Percentiles rank a stretch among this genome's conserved stretches.
phyloP scores from a whole-genome alignment of 2,888 invertebrate genomes.

The Drosophila paracracens region DNA sequence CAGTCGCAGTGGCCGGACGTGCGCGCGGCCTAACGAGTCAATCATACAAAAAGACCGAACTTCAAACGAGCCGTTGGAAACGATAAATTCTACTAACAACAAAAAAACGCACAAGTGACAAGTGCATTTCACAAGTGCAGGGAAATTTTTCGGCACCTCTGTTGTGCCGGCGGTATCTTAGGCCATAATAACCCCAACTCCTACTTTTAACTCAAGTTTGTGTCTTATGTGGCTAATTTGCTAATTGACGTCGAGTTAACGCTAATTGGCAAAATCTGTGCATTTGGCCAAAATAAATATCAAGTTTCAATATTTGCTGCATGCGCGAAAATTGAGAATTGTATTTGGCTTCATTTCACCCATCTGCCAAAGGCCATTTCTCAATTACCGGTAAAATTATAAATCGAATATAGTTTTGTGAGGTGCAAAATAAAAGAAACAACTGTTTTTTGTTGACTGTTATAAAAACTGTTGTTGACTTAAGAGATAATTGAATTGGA shows the following conservation, averaged over 20 bases:
- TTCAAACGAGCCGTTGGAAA: slow-evolving; percentile 55
- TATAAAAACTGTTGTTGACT: slow-evolving; percentile 18
- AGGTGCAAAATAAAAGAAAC: slow-evolving; percentile 25
- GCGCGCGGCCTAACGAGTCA: slow-evolving; percentile 61
- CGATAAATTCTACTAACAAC: slow-evolving; percentile 46
- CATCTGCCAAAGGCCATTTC: slow-evolving; percentile 37
- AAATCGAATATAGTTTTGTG: slow-evolving; percentile 33
- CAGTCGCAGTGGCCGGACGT: slow-evolving; percentile 70
- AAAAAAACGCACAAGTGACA: slow-evolving; percentile 27
- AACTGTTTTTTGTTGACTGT: slow-evolving; percentile 38
- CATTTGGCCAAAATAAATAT: slow-evolving; percentile 59
- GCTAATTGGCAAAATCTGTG: slow-evolving; percentile 69
- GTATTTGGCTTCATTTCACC: slow-evolving; percentile 11
- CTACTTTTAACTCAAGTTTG: slow-evolving; percentile 9
- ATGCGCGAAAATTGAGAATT: slow-evolving; percentile 37
- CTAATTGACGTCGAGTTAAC: slow-evolving; percentile 48
- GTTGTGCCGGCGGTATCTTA: slow-evolving; percentile 47
- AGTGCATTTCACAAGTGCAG: slow-evolving; percentile 60
- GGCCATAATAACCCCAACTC: background rate
- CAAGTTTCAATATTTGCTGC: slow-evolving; percentile 67
- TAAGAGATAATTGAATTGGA: slow-evolving; percentile 36
- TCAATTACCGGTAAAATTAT: slow-evolving; percentile 45
- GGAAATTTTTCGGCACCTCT: slow-evolving; percentile 49
- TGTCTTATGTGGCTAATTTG: slow-evolving; percentile 42
- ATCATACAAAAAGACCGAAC: slow-evolving; percentile 25